Conservation (phyloP, 2,113 vertebrate species). For the Pelmatolapia mariae region DNA sequence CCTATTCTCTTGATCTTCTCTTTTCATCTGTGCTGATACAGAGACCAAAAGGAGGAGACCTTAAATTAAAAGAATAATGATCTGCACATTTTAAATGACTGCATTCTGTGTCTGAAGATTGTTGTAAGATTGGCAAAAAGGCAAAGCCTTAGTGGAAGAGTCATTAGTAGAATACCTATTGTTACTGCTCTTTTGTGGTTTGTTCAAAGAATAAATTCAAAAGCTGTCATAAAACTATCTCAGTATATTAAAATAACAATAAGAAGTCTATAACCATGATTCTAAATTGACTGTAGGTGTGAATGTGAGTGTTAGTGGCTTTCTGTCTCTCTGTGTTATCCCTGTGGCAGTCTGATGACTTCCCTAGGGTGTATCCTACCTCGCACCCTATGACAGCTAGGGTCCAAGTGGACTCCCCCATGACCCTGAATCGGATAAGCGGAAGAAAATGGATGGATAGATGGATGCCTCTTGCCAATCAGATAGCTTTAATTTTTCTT, state of each 20-base stretch:
- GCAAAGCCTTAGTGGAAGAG: not conserved
- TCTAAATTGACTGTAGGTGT: not conserved
- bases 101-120: not conserved
- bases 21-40: not conserved
- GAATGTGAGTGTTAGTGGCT: not conserved
- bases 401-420: not conserved
- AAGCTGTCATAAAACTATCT: not conserved
- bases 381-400: not conserved
- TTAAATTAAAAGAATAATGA: conserved; percentile 1
- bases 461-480: not conserved
- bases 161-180: not conserved
- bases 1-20: not conserved
- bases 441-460: not conserved
- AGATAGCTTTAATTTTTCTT: not conserved
- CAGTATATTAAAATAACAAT: not conserved
- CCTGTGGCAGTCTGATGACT: not conserved
- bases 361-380: not conserved
- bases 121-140: not conserved
- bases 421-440: not conserved
- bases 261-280: not conserved
- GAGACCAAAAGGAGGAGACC: not conserved
- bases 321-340: not conserved
- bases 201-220: not conserved
- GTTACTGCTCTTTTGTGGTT: not conserved
- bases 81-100: not conserved